phyloP scores from a whole-genome alignment of 2,113 vertebrate genomes.

The Centrocercus urophasianus region DNA sequence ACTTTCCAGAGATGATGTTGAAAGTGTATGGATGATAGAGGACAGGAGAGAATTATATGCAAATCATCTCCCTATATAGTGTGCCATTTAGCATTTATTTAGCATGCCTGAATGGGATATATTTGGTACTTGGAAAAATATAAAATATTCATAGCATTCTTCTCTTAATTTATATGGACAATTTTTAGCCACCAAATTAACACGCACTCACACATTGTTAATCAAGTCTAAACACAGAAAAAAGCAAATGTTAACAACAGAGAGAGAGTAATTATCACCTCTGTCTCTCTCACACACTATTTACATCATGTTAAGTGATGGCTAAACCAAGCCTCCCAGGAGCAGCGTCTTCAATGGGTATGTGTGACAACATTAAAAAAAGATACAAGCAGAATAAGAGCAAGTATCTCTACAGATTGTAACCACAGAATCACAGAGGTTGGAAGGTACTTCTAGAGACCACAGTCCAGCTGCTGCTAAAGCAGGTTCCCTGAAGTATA shows the following conservation, averaged over 20 bases:
- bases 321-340: not conserved
- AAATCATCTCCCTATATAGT: not conserved
- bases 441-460: too few relatives aligned
- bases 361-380: not conserved
- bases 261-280: not conserved
- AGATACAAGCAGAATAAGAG: not conserved
- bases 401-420: not conserved
- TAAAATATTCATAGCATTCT: not conserved
- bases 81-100: not conserved
- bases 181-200: not conserved
- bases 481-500: too few relatives aligned
- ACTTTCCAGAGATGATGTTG: not conserved
- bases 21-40: not conserved
- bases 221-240: not conserved
- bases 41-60: not conserved
- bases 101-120: not conserved
- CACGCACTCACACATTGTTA: not conserved
- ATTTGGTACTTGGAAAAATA: not conserved
- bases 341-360: not conserved
- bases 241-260: not conserved
- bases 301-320: not conserved
- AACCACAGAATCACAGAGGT: not conserved
- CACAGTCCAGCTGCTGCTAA: too few relatives aligned
- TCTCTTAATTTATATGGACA: not conserved
- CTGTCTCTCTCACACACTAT: not conserved